A percentile compares a stretch with the other conserved stretches of the same genome.
Conservation (phyloP, 2,888 invertebrate genomes). For the Luffia ferchaultella region DNA sequence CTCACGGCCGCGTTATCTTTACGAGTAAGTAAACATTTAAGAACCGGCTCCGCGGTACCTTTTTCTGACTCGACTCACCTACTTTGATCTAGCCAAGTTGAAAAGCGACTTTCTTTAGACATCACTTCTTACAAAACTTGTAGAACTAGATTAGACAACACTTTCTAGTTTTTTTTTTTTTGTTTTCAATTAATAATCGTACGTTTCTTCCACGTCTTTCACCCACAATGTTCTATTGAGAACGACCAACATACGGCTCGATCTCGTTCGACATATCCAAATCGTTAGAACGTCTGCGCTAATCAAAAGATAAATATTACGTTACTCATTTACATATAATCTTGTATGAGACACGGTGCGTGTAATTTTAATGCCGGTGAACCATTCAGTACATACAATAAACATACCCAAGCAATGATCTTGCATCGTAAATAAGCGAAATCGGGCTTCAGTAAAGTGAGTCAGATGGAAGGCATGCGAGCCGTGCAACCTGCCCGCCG, state of each 20-base stretch:
- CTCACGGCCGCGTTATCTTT: slow-evolving; percentile 5
- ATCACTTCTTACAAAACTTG: too few species aligned
- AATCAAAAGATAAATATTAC: too few species aligned
- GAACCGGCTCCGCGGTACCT: slow-evolving; percentile 31
- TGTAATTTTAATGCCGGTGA: background rate
- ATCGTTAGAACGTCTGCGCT: too few species aligned
- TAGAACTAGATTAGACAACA: too few species aligned
- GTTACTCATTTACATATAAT: too few species aligned
- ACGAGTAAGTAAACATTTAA: slow-evolving; percentile 30
- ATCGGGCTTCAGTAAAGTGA: background rate
- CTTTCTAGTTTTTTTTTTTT: too few species aligned
- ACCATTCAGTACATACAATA: background rate
- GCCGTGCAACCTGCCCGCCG: background rate
- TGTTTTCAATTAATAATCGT: too few species aligned
- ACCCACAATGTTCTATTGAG: too few species aligned
- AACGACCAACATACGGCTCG: too few species aligned
- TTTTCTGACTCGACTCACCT: background rate
- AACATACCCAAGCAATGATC: background rate
- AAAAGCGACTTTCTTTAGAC: background rate
- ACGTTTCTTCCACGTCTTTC: too few species aligned
- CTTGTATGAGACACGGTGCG: too few species aligned
- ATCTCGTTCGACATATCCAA: too few species aligned
- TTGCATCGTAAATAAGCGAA: background rate
- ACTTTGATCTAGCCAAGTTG: background rate
- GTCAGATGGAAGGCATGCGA: background rate